A percentile compares a stretch with the other conserved stretches of the same genome.
phyloP scores from a whole-genome alignment of 2,113 vertebrate species.

The Lagopus muta region DNA sequence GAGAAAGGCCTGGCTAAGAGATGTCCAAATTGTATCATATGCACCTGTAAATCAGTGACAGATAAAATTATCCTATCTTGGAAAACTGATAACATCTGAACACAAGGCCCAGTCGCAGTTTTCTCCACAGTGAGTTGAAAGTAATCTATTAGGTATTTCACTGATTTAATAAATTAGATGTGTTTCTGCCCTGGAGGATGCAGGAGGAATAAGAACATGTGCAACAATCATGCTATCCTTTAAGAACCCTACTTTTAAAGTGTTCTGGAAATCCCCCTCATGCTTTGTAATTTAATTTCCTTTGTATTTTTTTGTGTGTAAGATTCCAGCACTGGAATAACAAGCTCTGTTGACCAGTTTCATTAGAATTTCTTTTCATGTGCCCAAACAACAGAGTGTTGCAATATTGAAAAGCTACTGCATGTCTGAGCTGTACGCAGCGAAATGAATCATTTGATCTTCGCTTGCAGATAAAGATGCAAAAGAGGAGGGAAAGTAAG shows the following conservation, averaged over 20 bases:
- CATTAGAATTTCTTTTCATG: constrained; percentile 17
- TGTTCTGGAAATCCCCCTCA: neutral
- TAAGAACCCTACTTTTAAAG: neutral
- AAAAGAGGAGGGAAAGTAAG: neutral
- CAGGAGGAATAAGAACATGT: neutral
- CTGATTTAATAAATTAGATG: neutral
- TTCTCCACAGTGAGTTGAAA: neutral
- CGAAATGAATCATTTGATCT: neutral
- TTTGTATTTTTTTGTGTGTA: neutral
- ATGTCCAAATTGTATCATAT: neutral
- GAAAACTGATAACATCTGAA: neutral
- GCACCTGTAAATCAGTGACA: neutral
- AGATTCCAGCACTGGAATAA: constrained; percentile 2
- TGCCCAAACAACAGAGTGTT: neutral
- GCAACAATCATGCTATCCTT: neutral
- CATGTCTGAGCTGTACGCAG: neutral
- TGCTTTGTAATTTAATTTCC: neutral
- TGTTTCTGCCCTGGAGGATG: neutral
- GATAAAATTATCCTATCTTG: neutral
- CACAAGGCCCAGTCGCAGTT: neutral
- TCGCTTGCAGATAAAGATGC: neutral
- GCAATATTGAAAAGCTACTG: neutral
- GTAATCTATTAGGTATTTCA: neutral
- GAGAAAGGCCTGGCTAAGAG: neutral
- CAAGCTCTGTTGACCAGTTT: constrained; percentile 7